These are phyloP conservation scores for Paramormyrops hopkinsi DNA, from an alignment of 2,797 vertebrate genomes.

Conservation along the genomic window DNA sequence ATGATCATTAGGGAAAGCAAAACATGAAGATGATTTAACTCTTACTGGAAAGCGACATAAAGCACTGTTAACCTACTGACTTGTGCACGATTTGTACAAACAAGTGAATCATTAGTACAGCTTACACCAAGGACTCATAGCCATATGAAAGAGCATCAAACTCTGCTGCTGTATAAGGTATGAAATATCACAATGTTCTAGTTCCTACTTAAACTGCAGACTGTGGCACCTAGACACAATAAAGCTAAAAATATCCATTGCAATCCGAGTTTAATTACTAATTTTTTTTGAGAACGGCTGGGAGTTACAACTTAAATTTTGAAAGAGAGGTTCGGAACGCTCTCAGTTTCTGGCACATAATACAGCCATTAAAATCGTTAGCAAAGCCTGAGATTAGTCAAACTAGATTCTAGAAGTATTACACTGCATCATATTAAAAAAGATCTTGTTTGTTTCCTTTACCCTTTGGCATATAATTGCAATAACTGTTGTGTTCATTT, in stretches of 20 bases:
- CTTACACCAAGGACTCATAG: neutral
- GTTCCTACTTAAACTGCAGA: neutral
- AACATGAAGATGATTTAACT: neutral
- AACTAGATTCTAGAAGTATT: neutral
- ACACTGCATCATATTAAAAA: neutral
- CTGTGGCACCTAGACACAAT: neutral
- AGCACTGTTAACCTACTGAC: neutral
- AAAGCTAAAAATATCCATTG: constrained; percentile 1
- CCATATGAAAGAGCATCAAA: neutral
- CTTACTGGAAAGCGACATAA: neutral
- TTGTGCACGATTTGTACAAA: neutral
- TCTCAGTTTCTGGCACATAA: neutral
- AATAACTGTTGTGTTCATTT: neutral
- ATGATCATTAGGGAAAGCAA: neutral
- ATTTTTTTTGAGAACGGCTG: neutral
- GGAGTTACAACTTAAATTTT: neutral
- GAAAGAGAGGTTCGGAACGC: neutral
- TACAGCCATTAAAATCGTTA: neutral
- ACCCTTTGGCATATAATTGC: neutral
- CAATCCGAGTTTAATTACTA: neutral
- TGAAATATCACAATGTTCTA: neutral
- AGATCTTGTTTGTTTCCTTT: neutral
- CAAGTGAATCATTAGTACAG: neutral
- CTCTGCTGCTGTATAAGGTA: neutral
- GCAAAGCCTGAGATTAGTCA: neutral